Base-by-base conservation (phyloP, 37 sponge, comb jelly and placozoan species). In the Geodia barretti region DNA sequence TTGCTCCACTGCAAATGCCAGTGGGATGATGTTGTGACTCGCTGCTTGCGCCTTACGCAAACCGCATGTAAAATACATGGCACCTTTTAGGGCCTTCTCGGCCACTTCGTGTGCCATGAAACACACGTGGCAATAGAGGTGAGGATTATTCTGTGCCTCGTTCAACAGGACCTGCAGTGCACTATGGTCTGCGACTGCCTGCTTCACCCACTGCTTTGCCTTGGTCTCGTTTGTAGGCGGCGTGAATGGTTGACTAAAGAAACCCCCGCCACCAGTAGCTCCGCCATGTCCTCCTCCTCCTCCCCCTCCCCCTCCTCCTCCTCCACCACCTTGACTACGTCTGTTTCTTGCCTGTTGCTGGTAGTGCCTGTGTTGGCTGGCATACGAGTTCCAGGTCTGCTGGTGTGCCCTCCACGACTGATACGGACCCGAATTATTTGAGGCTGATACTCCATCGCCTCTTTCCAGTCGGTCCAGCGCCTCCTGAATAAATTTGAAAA, bases 11-110 rank as follows among this genome's bases (percentile, higher is more conserved):
- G 66, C 67, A 7, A 1, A 21, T 28, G 76, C 69, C 43, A 74
- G 68, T 21, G 24, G 0, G 1, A 28, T 34, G 17, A 83, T 34
- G 17, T 74, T 29, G 35, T 83, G 84, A 35, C 23, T 0, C 40
- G 14, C 29, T 8, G 75, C 17, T n/a, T 25, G 41, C 30, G 1
- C 59, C 21, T 34, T 19, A 17, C 36, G 9, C 19, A 83, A 34
- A 11, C 84, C 84, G 64, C 64, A 64, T 29, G 43, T 54, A 29
- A 71, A 29, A 81, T 87, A 87, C 78, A 81, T 79, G 8, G 77
- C 88, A 34, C 82, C 88, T 36, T 87, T 87, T 20, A 87, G 76
- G 47, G 88, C 61, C 35, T 87, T 87, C 65, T 87, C 88, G 62
- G 74, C 77, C 23, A 81, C 82, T 81, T 87, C 72, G 36, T 81